phyloP scores from a whole-genome alignment of 1,140 invertebrate species.

The Scaptomyza hsui region DNA sequence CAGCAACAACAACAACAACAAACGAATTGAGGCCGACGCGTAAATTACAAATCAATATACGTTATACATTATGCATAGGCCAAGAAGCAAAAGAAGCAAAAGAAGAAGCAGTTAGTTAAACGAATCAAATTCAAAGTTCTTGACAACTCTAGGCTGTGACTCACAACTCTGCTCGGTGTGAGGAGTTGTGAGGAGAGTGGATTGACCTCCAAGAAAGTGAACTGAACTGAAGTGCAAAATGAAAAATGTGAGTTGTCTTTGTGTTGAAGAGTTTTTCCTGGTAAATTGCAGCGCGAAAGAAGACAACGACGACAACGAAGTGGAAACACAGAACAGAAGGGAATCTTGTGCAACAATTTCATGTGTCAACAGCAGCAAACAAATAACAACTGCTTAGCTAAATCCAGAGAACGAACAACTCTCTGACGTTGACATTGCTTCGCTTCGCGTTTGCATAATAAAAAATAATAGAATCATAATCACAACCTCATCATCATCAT shows the following conservation, averaged over 20 bases:
- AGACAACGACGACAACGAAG: conserved; percentile 27
- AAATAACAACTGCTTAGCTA: conserved; percentile 8
- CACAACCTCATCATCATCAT: background rate
- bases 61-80: conserved; percentile 48
- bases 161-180: too few relatives aligned
- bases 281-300: conserved; percentile 32
- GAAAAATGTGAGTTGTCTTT: conserved; percentile 23
- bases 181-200: too few relatives aligned
- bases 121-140: conserved; percentile 10
- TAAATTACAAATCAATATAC: conserved; percentile 71
- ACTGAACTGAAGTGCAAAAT: too few relatives aligned
- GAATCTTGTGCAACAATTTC: conserved; percentile 44
- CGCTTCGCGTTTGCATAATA: conserved; percentile 33
- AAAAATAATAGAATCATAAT: conserved; percentile 5
- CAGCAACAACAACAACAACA: conserved; percentile 18
- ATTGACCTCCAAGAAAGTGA: too few relatives aligned
- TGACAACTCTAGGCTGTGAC: background rate
- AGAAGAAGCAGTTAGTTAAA: background rate
- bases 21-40: conserved; percentile 47
- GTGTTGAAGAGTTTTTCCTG: conserved; percentile 35
- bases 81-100: conserved; percentile 8
- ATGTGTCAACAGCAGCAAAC: conserved; percentile 26
- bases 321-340: background rate
- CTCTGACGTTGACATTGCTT: conserved; percentile 25
- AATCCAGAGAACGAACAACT: conserved; percentile 27